Percentiles rank a stretch among this genome's conserved stretches.
Evolutionary conservation across 1,140 invertebrate genomes (phyloP).

Genomic region (Ruditapes philippinarum): DNA sequence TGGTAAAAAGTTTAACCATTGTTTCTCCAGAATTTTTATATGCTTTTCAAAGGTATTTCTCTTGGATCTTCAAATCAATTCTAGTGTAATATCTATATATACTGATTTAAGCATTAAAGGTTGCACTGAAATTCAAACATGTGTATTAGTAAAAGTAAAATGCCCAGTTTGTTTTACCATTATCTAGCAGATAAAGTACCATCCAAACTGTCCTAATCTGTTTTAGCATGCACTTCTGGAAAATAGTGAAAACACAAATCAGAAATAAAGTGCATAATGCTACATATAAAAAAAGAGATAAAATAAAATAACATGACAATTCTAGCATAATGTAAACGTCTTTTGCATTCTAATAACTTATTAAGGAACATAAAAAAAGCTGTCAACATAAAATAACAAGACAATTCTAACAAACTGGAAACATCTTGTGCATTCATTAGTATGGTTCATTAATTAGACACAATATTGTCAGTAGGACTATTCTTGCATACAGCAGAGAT

Average conservation of each 20-base stretch:
- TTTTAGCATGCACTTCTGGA: background rate
- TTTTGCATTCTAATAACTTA: background rate
- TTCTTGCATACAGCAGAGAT: too few relatives aligned
- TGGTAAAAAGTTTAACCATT: too few relatives aligned
- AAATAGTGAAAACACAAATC: background rate
- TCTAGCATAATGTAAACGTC: too few relatives aligned
- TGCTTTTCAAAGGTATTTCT: too few relatives aligned
- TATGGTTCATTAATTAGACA: too few relatives aligned
- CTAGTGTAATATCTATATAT: too few relatives aligned
- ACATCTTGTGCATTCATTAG: background rate
- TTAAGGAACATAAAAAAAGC: background rate
- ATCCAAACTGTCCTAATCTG: background rate
- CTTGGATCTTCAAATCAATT: too few relatives aligned
- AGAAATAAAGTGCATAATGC: background rate
- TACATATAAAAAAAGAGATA: background rate
- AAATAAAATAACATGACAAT: too few relatives aligned
- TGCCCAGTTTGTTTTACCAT: too few relatives aligned
- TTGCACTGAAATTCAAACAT: background rate
- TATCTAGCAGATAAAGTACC: background rate
- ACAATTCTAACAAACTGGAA: background rate
- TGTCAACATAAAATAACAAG: background rate
- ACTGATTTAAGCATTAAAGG: background rate
- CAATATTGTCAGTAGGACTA: too few relatives aligned
- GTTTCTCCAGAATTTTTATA: too few relatives aligned
- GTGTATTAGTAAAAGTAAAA: too few relatives aligned